phyloP scores from a whole-genome alignment of 2,888 invertebrate genomes.

The Nephrotoma appendiculata region DNA sequence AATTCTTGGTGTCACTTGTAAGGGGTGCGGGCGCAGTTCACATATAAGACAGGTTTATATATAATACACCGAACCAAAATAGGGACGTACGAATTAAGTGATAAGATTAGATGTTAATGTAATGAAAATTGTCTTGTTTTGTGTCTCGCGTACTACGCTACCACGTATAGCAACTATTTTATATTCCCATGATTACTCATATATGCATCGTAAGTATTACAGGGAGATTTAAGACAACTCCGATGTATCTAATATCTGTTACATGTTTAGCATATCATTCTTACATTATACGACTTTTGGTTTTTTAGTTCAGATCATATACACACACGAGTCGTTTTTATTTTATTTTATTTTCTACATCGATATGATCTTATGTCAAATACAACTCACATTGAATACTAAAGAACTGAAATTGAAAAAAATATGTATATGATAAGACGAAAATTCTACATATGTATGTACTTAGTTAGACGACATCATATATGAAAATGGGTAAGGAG shows the following conservation, averaged over 20 bases:
- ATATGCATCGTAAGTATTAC: background rate
- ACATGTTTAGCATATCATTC: background rate
- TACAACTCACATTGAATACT: background rate
- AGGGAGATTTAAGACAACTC: background rate
- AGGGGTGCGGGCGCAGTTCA: background rate
- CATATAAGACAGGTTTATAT: background rate
- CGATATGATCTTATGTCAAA: background rate
- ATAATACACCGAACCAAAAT: background rate
- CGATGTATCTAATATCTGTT: background rate
- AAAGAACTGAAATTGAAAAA: background rate
- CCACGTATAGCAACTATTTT: background rate
- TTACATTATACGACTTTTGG: background rate
- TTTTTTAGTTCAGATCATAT: background rate
- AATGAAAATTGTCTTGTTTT: background rate
- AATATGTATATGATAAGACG: background rate
- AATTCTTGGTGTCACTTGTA: background rate
- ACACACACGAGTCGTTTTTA: background rate
- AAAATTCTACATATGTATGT: background rate
- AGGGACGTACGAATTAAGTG: background rate
- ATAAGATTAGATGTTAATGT: background rate
- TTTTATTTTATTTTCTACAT: background rate
- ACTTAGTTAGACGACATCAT: background rate
- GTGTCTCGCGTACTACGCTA: background rate
- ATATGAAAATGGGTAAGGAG: background rate
- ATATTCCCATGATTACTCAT: background rate